Evolutionary conservation across 2,888 invertebrate genomes (phyloP), one percentile per base, ranked within the genome.

Genomic region (Odontothrips loti): DNA sequence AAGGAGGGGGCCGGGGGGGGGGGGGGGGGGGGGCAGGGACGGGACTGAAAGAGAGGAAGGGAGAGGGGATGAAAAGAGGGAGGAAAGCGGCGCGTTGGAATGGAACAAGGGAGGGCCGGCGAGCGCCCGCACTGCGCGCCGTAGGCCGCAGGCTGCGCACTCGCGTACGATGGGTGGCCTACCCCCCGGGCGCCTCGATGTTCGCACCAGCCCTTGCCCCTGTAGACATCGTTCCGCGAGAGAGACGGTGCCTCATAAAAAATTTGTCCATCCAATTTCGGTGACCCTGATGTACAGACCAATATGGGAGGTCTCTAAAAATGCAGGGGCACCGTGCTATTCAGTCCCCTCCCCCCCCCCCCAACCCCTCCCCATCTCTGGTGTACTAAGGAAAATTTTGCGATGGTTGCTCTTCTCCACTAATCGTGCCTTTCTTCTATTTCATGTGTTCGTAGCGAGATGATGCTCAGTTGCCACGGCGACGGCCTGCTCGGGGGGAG

Each of bases 391-490:
- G n/a, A n/a, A n/a, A n/a, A n/a, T n/a, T n/a, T n/a, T 6, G 34
- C 34, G 34, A 6, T 43, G 34, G 34, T 43, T 43, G 2, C 6
- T 43, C 34, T 4, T 6, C 34, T 43, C 34, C 3, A 4, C 34
- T 43, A 43, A 43, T 43, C 34, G 34, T 6, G 3, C 34, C 34
- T 43, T 6, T 43, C 34, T 43, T 43, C 3, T 43, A 6, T 43
- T 43, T 43, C n/a, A n/a, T n/a, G 34, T 43, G 34, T 43, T 6
- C 34, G 27, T 27, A 75, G 68, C 9, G 68, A 75, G 12, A 75
- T 75, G 68, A 75, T 75, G 68, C 68, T 75, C 27, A 27, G 68
- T 27, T 75, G 68, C 68, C 68, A 75, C 68, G 68, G 68, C 68
- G 68, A 75, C 68, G 68, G 27, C 23, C 68, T 75, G 23, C 68